phyloP scores from a whole-genome alignment of 2,888 invertebrate species.

The Cephus sareptanus region DNA sequence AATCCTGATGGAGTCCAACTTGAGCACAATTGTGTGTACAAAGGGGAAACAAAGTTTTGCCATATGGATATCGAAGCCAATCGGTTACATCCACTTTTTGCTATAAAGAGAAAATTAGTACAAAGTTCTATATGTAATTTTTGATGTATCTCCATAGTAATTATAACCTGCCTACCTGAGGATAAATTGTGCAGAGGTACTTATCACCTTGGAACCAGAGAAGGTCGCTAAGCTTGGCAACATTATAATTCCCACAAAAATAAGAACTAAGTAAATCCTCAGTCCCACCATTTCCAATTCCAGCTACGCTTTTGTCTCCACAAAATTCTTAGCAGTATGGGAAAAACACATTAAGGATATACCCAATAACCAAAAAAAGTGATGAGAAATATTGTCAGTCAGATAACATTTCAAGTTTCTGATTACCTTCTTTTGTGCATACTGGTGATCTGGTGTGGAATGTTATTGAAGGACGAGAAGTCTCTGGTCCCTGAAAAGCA shows the following conservation, averaged over 20 bases:
- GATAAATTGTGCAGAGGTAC: conserved; percentile 70
- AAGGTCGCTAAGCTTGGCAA: conserved; percentile 74
- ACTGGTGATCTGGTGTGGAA: conserved; percentile 47
- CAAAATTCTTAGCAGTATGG: conserved; percentile 9
- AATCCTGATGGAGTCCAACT: conserved; percentile 39
- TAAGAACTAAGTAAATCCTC: conserved; percentile 66
- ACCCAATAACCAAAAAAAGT: conserved; percentile 13
- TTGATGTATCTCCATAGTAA: too few species aligned
- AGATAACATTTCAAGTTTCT: conserved; percentile 1
- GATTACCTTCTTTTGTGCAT: conserved; percentile 48
- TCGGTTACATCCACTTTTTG: conserved; percentile 65
- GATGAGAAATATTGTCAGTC: neutral
- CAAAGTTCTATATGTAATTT: neutral
- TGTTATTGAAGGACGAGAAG: conserved; percentile 50
- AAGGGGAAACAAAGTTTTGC: conserved; percentile 63
- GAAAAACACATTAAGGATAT: neutral
- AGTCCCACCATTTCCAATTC: conserved; percentile 25
- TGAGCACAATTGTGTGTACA: conserved; percentile 51
- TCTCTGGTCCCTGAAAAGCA: conserved; percentile 42
- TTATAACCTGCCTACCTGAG: conserved; percentile 66
- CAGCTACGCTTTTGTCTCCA: conserved; percentile 28
- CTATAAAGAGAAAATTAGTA: conserved; percentile 42
- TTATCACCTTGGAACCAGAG: conserved; percentile 69
- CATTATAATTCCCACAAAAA: conserved; percentile 69
- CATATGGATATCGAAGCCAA: conserved; percentile 64